phyloP scores from a whole-genome alignment of 2,797 vertebrate species.

The Triplophysa bombifrons region DNA sequence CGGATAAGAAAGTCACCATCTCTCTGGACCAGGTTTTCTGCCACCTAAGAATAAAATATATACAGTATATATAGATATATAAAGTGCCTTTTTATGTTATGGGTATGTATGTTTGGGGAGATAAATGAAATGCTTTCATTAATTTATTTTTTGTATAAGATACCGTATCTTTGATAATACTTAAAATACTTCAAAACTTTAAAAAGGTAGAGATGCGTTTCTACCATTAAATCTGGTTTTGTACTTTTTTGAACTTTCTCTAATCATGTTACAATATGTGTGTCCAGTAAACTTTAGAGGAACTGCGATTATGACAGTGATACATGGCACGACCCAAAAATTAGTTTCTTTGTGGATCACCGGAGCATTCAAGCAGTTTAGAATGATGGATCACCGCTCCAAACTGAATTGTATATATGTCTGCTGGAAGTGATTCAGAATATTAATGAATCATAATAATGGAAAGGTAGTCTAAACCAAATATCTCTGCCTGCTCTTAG shows the following conservation, averaged over 20 bases:
- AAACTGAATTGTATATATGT: neutral
- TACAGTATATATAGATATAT: neutral
- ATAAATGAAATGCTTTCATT: neutral
- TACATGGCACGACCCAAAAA: slow-evolving; percentile 5
- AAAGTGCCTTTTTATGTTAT: neutral
- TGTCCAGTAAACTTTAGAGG: neutral
- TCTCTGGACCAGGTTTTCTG: slow-evolving; percentile 88
- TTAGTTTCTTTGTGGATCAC: slow-evolving; percentile 13
- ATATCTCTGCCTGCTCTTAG: slow-evolving; percentile 4
- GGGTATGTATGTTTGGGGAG: neutral
- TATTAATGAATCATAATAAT: neutral
- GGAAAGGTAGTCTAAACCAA: neutral
- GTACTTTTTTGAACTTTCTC: neutral
- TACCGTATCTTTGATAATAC: neutral
- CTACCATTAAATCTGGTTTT: neutral
- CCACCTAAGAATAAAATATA: slow-evolving; percentile 69
- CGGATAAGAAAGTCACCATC: slow-evolving; percentile 97
- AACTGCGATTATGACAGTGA: slow-evolving; percentile 6
- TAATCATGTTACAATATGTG: slow-evolving; percentile 10
- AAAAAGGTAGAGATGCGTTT: neutral
- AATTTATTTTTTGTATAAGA: neutral
- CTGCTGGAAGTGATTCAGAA: neutral
- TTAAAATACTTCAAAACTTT: neutral
- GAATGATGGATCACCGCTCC: slow-evolving; percentile 20
- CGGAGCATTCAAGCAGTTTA: slow-evolving; percentile 24